Conservation (phyloP, 1,140 invertebrate species). For the Pissodes strobi region DNA sequence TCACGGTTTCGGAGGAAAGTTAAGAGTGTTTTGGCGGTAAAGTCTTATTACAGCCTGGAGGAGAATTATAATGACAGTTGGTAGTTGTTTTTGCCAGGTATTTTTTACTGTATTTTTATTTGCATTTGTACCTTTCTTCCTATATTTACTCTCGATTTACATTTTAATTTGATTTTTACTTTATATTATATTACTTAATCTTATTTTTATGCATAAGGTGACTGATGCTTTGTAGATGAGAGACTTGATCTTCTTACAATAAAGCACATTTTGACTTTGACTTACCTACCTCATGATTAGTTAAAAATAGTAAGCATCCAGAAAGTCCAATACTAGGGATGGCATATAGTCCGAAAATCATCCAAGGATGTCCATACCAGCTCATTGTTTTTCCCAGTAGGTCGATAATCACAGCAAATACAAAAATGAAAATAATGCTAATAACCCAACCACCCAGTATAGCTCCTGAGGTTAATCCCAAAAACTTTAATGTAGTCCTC, state of each 20-base stretch:
- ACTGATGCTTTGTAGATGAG: not conserved
- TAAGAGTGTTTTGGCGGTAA: too few relatives aligned
- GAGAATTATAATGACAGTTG: too few relatives aligned
- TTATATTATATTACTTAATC: too few relatives aligned
- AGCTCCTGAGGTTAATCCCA: slow-evolving; percentile 28
- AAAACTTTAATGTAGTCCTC: slow-evolving; percentile 32
- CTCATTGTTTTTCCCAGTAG: slow-evolving; percentile 49
- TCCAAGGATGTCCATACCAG: slow-evolving; percentile 53
- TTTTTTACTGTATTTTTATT: too few relatives aligned
- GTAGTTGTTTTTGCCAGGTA: too few relatives aligned
- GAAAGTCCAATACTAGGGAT: slow-evolving; percentile 40
- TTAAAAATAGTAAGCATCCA: slow-evolving; percentile 32
- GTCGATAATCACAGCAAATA: slow-evolving; percentile 39
- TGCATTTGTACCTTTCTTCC: too few relatives aligned
- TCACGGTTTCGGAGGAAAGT: too few relatives aligned
- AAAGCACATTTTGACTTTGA: too few relatives aligned
- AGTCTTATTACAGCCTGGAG: too few relatives aligned
- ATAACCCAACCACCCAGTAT: slow-evolving; percentile 43
- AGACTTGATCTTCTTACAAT: too few relatives aligned
- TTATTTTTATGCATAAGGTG: not conserved
- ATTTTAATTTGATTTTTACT: not conserved
- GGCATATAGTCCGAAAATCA: slow-evolving; percentile 51
- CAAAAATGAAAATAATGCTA: slow-evolving; percentile 23
- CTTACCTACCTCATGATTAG: slow-evolving; percentile 36
- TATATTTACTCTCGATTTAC: too few relatives aligned